Evolutionary conservation across 2,113 vertebrate species (phyloP), one percentile per base, ranked within the genome.

Genomic region (Pipra filicauda): DNA sequence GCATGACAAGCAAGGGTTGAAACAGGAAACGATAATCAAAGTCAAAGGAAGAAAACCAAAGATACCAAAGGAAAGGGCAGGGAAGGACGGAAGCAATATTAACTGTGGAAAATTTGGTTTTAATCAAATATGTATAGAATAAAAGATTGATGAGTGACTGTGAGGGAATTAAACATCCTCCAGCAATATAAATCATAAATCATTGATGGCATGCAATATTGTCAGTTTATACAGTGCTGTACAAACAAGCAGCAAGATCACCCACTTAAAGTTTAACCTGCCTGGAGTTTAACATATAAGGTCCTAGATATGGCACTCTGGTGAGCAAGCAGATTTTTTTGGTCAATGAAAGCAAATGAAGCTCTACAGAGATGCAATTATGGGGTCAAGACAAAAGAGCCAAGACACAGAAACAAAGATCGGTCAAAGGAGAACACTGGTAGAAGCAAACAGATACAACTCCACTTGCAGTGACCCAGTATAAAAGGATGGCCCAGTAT

Each of bases 111-210:
- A 94, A 52, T 70, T 91, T 95, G 64, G 10, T 62, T 96, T 89
- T 66, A 95, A 95, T 94, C 82, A 91, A 90, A 48, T 88, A 89
- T 79, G 55, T 73, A 49, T 88, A 80, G 41, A 91, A 64, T 95
- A 55, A 95, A 96, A 96, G 82, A 96, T 88, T 94, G 91, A 96
- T 94, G 78, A 76, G 16, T 62, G 62, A 66, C 58, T 95, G 43
- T 66, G 75, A 85, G 43, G 85, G 94, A 96, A 89, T 88, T 94
- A 91, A 95, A 87, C 64, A 77, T 48, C 55, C 55, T 93, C 55
- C 71, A 5, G 89, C 67, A 91, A 76, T 74, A 94, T 74, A 88
- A 86, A 74, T 52, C 61, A 88, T 96, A 85, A 94, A 96, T 96
- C 61, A 73, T 49, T 88, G 74, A 95, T 82, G 39, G 51, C 27